Evolutionary conservation across 2,113 vertebrate species (phyloP), one percentile per base, ranked within the genome.

Genomic region (Reinhardtius hippoglossoides): DNA sequence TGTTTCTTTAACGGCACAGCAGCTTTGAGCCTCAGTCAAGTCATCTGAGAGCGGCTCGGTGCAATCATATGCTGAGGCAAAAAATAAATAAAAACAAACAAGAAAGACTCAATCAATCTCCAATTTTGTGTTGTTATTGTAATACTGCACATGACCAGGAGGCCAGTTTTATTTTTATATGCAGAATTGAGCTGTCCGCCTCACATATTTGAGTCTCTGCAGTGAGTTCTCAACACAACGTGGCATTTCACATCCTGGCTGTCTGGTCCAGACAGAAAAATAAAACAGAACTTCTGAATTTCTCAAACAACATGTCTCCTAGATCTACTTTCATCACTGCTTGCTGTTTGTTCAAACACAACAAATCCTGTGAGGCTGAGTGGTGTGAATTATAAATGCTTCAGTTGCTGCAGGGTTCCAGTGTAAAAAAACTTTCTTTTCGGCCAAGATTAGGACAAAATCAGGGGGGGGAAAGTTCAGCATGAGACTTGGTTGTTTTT

Each of bases 341-440:
- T 62, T 78, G 52, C 23, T 74, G 31, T 88, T 77, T 82, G 12
- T 42, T 18, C 46, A 67, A 65, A 70, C 69, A 55, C 56, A 80
- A 55, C 48, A 73, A 42, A 66, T 42, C 59, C 67, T 71, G 48
- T 7, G 21, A 64, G 61, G 69, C 78, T 23, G 23, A 68, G 26
- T 27, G 37, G 21, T 58, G 63, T 78, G 71, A 86, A 64, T 80
- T 56, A 69, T 74, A 63, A 75, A 65, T 69, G 61, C 71, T 75
- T 58, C 44, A 24, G 37, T 57, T 57, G 44, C 70, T 67, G 65
- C 46, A 67, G 48, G 21, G 62, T 67, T 80, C 5, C 31, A 27
- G 35, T 46, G 35, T 57, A 80, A 74, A 63, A 59, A 71, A 52
- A 65, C 70, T 26, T 10, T 21, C 21, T 46, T 46, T 13, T 46